A percentile compares a stretch with the other conserved stretches of the same genome.
phyloP scores from a whole-genome alignment of 2,888 invertebrate genomes.

The Pollenia griseotomentosa region DNA sequence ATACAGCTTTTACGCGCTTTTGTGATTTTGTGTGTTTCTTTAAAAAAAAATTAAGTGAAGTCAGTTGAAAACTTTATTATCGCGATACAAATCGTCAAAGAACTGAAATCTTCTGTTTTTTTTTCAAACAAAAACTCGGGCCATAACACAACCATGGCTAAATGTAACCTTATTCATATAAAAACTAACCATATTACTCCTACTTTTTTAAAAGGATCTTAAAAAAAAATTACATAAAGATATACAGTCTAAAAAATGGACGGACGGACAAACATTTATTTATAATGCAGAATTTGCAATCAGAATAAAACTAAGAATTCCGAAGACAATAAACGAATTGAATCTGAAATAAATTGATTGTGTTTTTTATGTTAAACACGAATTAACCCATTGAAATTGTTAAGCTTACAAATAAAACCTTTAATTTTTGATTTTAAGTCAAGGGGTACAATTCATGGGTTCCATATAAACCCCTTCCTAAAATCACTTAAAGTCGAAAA shows the following conservation, averaged over 20 bases:
- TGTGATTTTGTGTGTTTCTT: conserved; percentile 1
- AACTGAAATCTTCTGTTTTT: background rate
- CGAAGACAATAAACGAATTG: conserved; percentile 29
- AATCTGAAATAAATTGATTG: conserved; percentile 34
- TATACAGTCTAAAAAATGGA: background rate
- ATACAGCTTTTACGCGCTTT: conserved; percentile 68
- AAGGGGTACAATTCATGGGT: too few species aligned
- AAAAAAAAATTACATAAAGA: background rate
- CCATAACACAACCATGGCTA: conserved; percentile 62
- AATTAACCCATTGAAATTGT: conserved; percentile 11
- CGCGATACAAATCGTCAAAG: conserved; percentile 56
- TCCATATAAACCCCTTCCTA: too few species aligned
- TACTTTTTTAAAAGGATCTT: conserved; percentile 9
- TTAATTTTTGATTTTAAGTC: too few species aligned
- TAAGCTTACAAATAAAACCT: too few species aligned
- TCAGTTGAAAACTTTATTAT: conserved; percentile 75
- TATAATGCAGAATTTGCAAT: conserved; percentile 40
- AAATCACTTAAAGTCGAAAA: too few species aligned
- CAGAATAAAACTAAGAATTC: conserved; percentile 5
- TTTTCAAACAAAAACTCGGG: conserved; percentile 18
- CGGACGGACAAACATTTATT: background rate
- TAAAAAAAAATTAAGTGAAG: conserved; percentile 63
- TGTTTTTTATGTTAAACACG: background rate
- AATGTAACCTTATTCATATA: conserved; percentile 68
- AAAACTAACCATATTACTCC: conserved; percentile 66